Base-by-base conservation (phyloP, 2,113 vertebrate species). In the Lycaon pictus region DNA sequence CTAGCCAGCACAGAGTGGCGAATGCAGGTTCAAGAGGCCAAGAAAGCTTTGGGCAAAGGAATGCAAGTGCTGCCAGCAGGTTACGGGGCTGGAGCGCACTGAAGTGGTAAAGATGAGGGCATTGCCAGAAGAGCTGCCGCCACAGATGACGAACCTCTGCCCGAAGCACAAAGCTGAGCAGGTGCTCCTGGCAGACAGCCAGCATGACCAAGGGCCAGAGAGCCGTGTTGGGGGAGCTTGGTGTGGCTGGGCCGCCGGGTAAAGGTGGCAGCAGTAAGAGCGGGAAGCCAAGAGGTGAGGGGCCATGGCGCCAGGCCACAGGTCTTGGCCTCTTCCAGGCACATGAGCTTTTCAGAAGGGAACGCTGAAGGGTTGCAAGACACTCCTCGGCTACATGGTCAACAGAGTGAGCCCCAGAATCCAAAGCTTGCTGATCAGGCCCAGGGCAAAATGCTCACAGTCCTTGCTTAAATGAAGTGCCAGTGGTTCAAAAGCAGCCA, bases 51-150 rank as follows among this genome's bases (percentile, higher is more conserved):
- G 22, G 56, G 71, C 62, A 15, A 55, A 88, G 76, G 55, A 35
- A 19, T 0, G 22, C 48, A 32, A 43, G 56, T 23, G 29, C 51
- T n/a, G 35, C 35, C 29, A 16, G 63, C 25, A 2, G 22, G 69
- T 11, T 3, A 12, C 32, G 71, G 69, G 60, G 1, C 65, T 62
- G 32, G 25, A 27, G 37, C 6, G 0, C 12, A 1, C 51, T 3
- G 4, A 3, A 23, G 76, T 2, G 23, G 37, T 79, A 11, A 56
- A 37, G 43, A n/a, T 27, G 43, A 43, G 53, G 58, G 51, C 12
- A 11, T 10, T n/a, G n/a, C 56, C 13, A 25, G 72, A 37, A 63
- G 1, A 3, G 56, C 4, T 0, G 53, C 60, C 53, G 25, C 72
- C 20, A 6, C n/a, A 60, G 76, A 17, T 4, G 48, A 51, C 4